phyloP scores from a whole-genome alignment of 1,140 invertebrate species.

The Apocrypta bakeri region DNA sequence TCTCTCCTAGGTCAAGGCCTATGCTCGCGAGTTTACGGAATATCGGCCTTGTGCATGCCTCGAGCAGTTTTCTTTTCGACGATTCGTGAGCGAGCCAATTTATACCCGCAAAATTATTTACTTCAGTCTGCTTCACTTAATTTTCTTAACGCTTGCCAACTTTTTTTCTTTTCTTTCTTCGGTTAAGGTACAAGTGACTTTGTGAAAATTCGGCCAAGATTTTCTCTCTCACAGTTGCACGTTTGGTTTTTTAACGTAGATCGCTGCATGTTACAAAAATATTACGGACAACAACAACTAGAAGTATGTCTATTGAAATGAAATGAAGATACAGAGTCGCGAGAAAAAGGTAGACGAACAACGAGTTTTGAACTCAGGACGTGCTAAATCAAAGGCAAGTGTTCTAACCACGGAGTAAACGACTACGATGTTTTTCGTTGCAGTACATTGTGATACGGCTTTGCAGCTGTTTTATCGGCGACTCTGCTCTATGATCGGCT shows the following conservation, averaged over 20 bases:
- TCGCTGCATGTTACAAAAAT: not conserved
- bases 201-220: not conserved
- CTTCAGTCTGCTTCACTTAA: not conserved
- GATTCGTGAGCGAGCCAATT: constrained; percentile 34
- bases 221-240: not conserved
- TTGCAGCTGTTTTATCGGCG: too few species aligned
- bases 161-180: not conserved
- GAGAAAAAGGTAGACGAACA: too few species aligned
- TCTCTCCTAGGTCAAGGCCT: constrained; percentile 33
- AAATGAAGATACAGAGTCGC: too few species aligned
- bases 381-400: too few species aligned
- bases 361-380: too few species aligned
- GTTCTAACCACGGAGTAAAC: too few species aligned
- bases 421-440: too few species aligned
- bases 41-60: constrained; percentile 5
- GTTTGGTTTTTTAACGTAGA: not conserved
- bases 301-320: too few species aligned
- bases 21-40: constrained; percentile 9
- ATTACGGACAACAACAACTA: constrained; percentile 22
- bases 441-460: too few species aligned
- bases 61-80: constrained; percentile 14
- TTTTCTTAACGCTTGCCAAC: too few species aligned
- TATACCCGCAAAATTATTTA: not conserved
- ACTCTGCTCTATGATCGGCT: too few species aligned
- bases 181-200: not conserved